Percentiles rank a stretch among this genome's conserved stretches.
These are phyloP conservation scores for Trichonephila inaurata DNA, from an alignment of 1,140 invertebrate species.

Conservation along the genomic window DNA sequence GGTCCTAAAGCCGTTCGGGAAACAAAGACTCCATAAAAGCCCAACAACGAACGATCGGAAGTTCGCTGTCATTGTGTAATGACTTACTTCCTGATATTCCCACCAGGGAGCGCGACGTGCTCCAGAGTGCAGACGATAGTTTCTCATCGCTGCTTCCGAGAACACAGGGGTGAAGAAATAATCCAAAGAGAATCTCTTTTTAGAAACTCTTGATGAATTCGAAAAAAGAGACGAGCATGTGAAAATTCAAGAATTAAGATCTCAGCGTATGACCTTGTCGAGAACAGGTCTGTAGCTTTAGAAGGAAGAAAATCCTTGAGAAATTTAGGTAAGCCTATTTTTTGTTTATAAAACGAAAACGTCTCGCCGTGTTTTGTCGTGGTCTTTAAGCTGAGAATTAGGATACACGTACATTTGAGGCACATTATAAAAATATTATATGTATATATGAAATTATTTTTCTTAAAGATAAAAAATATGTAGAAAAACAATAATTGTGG, in stretches of 20 bases:
- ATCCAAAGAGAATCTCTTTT: not conserved
- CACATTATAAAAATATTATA: too few species aligned
- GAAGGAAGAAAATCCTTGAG: not conserved
- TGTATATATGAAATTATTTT: too few species aligned
- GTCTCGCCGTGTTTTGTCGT: not conserved
- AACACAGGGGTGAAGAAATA: conserved; percentile 1
- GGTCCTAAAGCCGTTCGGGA: not conserved
- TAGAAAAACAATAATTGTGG: not conserved
- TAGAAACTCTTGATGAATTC: not conserved
- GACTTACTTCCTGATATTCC: conserved; percentile 24
- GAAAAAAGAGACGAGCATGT: not conserved
- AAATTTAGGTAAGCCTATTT: conserved; percentile 18
- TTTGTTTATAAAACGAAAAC: not conserved
- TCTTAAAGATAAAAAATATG: too few species aligned
- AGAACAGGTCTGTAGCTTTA: not conserved
- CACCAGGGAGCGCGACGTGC: conserved; percentile 38
- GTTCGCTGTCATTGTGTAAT: conserved; percentile 20
- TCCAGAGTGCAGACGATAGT: conserved; percentile 29
- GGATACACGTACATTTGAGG: not conserved
- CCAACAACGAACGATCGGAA: conserved; percentile 22
- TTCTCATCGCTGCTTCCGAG: not conserved
- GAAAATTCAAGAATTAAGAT: not conserved
- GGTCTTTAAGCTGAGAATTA: not conserved
- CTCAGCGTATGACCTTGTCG: not conserved
- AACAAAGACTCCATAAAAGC: conserved; percentile 22